These are phyloP conservation scores for Mus spicilegus DNA, from an alignment of 2,113 vertebrate genomes.

Conservation along the genomic window DNA sequence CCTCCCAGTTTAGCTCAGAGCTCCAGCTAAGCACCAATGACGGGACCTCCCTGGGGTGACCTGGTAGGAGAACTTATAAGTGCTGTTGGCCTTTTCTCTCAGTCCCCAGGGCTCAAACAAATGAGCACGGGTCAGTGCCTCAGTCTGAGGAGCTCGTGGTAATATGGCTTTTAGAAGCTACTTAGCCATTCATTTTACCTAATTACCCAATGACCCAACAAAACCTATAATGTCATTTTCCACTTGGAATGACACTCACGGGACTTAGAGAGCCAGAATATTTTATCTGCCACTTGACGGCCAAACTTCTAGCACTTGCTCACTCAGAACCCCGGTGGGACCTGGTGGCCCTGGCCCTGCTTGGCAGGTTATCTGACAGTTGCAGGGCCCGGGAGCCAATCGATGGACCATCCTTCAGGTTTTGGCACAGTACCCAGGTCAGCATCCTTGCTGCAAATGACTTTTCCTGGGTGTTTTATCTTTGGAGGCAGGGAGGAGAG, in stretches of 20 bases:
- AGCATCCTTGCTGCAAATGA: constrained; percentile 74
- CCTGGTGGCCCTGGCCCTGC: constrained; percentile 74
- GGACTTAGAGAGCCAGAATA: constrained; percentile 75
- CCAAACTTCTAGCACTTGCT: constrained; percentile 84
- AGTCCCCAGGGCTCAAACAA: constrained; percentile 33
- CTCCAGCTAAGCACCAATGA: background rate
- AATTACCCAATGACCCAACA: constrained; percentile 83
- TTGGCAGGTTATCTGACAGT: constrained; percentile 84
- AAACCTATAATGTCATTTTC: constrained; percentile 73
- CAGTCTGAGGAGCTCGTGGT: constrained; percentile 14
- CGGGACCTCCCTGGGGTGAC: background rate
- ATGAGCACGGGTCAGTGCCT: background rate
- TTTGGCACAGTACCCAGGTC: constrained; percentile 71
- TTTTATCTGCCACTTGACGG: constrained; percentile 90
- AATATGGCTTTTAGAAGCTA: constrained; percentile 55
- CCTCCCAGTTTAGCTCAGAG: background rate
- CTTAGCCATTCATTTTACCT: constrained; percentile 81
- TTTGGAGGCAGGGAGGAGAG: background rate
- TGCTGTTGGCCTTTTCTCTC: background rate
- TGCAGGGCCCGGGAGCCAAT: constrained; percentile 82
- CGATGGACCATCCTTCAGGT: constrained; percentile 68
- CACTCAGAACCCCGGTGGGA: constrained; percentile 83
- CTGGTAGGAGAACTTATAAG: background rate
- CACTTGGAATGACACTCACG: constrained; percentile 71
- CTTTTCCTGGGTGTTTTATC: constrained; percentile 62